phyloP scores from a whole-genome alignment of 2,113 vertebrate genomes.

The Drymodes brunneopygia region DNA sequence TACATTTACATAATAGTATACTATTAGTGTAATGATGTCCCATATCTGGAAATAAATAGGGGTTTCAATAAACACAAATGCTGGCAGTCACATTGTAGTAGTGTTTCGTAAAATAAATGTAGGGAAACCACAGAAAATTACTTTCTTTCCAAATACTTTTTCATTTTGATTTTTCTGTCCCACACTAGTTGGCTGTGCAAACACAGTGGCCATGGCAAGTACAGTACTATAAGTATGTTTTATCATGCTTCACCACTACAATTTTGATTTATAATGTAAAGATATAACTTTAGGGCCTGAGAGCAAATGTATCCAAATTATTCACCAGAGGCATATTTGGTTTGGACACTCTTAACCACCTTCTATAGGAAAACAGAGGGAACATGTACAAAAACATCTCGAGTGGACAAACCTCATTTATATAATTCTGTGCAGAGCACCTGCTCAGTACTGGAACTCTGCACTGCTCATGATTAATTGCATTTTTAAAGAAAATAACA shows the following conservation, averaged over 20 bases:
- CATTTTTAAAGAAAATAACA: background rate
- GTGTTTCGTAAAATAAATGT: background rate
- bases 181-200: background rate
- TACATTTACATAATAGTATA: constrained; percentile 65
- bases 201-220: background rate
- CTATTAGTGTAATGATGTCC: constrained; percentile 69
- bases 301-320: background rate
- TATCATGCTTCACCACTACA: background rate
- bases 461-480: background rate
- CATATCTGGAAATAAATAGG: constrained; percentile 52
- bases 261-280: background rate
- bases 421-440: background rate
- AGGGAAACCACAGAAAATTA: constrained; percentile 1
- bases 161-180: background rate
- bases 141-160: background rate
- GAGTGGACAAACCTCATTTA: background rate
- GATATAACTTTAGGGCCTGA: background rate
- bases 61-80: constrained; percentile 33
- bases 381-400: fast-evolving
- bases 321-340: background rate
- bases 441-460: background rate
- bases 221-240: background rate
- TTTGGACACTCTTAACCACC: background rate
- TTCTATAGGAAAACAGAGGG: background rate
- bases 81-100: background rate